Conservation (phyloP, 35 echinoderm and acorn worm species). For the Chiridota heheva region DNA sequence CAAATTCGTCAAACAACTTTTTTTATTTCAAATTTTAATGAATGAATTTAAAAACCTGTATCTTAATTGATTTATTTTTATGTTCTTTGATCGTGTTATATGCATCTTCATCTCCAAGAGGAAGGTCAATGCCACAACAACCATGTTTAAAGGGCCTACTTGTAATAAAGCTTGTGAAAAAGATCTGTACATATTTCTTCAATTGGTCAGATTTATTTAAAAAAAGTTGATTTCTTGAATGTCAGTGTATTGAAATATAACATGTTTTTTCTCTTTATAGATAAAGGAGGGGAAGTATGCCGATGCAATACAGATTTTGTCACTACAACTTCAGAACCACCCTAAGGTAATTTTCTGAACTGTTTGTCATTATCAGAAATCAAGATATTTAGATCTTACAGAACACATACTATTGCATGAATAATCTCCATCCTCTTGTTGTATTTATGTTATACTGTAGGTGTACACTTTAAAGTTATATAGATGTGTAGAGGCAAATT, state of each 20-base stretch:
- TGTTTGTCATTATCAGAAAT: no score
- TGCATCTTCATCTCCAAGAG: no score
- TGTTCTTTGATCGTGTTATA: no score
- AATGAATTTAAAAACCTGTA: no score
- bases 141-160: no score
- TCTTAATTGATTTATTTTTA: no score
- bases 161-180: no score
- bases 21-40: no score
- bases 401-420: neutral
- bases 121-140: no score
- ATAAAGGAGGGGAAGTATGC: constrained; percentile 89
- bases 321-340: constrained; percentile 90
- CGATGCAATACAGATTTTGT: constrained; percentile 92
- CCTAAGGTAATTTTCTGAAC: constrained; percentile 67
- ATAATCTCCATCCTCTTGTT: neutral
- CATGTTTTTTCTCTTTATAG: constrained; percentile 49
- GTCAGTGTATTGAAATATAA: neutral
- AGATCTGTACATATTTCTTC: no score
- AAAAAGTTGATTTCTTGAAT: neutral
- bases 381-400: neutral
- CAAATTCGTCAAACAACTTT: no score
- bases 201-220: no score
- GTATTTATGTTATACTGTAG: neutral
- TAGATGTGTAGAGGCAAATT: neutral
- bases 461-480: neutral